Conservation (phyloP, 2,113 vertebrate species). For the Microtus oregoni region DNA sequence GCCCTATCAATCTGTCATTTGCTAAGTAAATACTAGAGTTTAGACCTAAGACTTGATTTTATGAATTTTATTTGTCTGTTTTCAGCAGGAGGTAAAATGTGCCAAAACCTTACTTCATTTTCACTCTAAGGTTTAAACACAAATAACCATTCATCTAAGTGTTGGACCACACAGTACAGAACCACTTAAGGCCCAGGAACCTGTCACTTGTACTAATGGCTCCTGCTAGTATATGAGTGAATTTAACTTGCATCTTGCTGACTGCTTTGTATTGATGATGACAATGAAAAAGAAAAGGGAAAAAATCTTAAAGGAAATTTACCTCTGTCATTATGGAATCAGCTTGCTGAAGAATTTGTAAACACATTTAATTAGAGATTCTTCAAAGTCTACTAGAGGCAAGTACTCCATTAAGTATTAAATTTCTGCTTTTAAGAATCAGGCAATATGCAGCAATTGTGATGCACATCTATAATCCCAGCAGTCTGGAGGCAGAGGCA, state of each 20-base stretch:
- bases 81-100: conserved; percentile 61
- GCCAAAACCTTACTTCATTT: conserved; percentile 73
- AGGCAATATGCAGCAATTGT: neutral
- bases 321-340: conserved; percentile 42
- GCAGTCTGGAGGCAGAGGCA: neutral
- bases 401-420: conserved; percentile 48
- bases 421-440: neutral
- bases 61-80: conserved; percentile 70
- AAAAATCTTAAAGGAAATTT: conserved; percentile 28
- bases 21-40: conserved; percentile 68
- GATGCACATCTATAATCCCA: neutral
- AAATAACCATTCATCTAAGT: conserved; percentile 74
- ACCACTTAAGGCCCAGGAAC: conserved; percentile 58
- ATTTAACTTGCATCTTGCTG: conserved; percentile 58
- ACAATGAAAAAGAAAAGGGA: neutral
- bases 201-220: conserved; percentile 58
- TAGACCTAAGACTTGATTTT: conserved; percentile 59
- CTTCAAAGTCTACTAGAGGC: neutral
- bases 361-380: conserved; percentile 34
- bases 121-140: conserved; percentile 69
- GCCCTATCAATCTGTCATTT: conserved; percentile 62
- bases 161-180: conserved; percentile 56
- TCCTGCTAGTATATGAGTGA: conserved; percentile 57
- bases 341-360: neutral
- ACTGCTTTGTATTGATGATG: conserved; percentile 47